These are phyloP conservation scores for Phoeniculus purpureus DNA, from an alignment of 2,797 vertebrate genomes.

Conservation along the genomic window DNA sequence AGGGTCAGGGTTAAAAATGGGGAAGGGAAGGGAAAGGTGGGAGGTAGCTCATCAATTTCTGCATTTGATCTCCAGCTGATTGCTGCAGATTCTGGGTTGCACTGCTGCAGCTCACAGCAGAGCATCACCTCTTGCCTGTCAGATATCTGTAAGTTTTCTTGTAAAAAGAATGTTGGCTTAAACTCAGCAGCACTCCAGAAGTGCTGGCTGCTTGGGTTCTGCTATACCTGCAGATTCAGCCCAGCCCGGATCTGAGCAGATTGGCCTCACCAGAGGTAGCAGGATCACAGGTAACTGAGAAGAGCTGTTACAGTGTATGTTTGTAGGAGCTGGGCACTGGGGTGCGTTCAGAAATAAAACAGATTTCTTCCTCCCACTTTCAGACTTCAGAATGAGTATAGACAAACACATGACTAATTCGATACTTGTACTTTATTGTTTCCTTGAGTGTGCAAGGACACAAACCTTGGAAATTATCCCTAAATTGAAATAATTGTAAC, in stretches of 20 bases:
- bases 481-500: background rate
- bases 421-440: constrained; percentile 58
- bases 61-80: fast-evolving
- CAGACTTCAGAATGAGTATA: background rate
- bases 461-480: background rate
- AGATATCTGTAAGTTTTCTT: background rate
- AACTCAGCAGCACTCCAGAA: background rate
- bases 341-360: background rate
- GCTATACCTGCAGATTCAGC: background rate
- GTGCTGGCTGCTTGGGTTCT: fast-evolving
- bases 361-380: background rate
- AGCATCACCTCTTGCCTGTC: background rate
- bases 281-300: background rate
- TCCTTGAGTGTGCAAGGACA: constrained; percentile 1
- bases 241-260: background rate
- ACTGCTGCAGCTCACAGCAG: background rate
- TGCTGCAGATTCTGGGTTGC: background rate
- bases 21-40: fast-evolving
- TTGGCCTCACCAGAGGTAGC: background rate
- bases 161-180: background rate
- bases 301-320: background rate
- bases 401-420: background rate
- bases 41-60: background rate
- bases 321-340: background rate
- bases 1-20: background rate